phyloP scores from a whole-genome alignment of 2,113 vertebrate genomes.

The Cairina moschata region DNA sequence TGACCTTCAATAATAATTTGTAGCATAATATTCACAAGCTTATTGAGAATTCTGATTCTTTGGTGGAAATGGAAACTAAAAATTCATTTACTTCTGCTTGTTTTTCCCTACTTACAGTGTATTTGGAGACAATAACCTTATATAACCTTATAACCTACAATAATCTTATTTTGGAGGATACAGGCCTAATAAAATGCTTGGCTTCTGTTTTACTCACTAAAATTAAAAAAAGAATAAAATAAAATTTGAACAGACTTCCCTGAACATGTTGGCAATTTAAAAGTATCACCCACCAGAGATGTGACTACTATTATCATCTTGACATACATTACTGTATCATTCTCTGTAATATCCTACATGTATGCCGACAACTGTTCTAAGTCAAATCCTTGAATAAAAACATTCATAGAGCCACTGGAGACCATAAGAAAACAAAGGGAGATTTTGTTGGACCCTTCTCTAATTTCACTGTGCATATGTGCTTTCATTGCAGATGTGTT shows the following conservation, averaged over 20 bases:
- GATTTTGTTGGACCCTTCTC: background rate
- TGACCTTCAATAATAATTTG: slow-evolving; percentile 8
- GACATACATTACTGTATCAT: background rate
- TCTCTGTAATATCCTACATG: background rate
- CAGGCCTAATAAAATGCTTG: background rate
- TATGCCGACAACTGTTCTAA: background rate
- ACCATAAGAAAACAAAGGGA: background rate
- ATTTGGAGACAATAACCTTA: background rate
- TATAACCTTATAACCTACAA: background rate
- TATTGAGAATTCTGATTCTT: background rate
- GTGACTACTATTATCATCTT: background rate
- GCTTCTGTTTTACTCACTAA: background rate
- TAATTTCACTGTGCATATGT: background rate
- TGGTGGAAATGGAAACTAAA: background rate
- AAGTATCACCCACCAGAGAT: background rate
- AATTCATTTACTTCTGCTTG: background rate
- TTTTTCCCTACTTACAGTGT: background rate
- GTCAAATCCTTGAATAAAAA: background rate
- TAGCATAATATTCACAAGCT: background rate
- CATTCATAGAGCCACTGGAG: background rate
- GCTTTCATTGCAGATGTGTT: background rate
- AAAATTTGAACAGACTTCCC: background rate
- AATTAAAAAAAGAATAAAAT: background rate
- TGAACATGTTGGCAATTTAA: background rate
- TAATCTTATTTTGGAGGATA: background rate